Percentiles rank a stretch among this genome's conserved stretches.
Evolutionary conservation across 2,113 vertebrate genomes (phyloP).

Genomic region (Fukomys damarensis): DNA sequence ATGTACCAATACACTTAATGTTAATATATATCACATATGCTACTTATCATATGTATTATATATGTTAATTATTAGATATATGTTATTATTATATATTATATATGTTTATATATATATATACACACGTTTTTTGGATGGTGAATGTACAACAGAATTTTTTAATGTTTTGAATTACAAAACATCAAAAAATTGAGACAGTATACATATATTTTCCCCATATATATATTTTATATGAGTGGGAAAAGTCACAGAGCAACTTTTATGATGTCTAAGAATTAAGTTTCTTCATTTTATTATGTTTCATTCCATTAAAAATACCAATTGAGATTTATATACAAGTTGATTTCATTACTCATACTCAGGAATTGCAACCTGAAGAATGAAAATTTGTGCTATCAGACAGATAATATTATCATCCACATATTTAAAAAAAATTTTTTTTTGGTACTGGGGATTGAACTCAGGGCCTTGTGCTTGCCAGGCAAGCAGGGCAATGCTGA

Average conservation of each 20-base stretch:
- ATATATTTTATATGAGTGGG: not conserved
- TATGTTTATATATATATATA: too few species aligned
- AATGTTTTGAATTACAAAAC: not conserved
- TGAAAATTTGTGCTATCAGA: not conserved
- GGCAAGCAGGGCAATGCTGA: too few species aligned
- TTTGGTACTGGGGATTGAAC: too few species aligned
- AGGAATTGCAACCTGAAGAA: not conserved
- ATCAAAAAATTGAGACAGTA: constrained; percentile 17
- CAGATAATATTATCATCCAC: not conserved
- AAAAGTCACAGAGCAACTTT: not conserved
- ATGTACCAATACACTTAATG: too few species aligned
- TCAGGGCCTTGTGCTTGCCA: too few species aligned
- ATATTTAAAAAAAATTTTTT: too few species aligned
- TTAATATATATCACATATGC: too few species aligned
- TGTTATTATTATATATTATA: too few species aligned
- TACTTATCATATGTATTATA: too few species aligned
- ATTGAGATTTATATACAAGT: not conserved
- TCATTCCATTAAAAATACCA: not conserved
- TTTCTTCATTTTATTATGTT: constrained; percentile 26
- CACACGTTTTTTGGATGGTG: too few species aligned
- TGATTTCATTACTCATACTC: not conserved
- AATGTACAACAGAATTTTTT: not conserved
- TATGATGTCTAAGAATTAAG: not conserved
- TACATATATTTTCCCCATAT: not conserved
- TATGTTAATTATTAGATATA: too few species aligned